A percentile compares a stretch with the other conserved stretches of the same genome.
Conservation (phyloP, 2,797 vertebrate species). For the Hafferia zeledoni region DNA sequence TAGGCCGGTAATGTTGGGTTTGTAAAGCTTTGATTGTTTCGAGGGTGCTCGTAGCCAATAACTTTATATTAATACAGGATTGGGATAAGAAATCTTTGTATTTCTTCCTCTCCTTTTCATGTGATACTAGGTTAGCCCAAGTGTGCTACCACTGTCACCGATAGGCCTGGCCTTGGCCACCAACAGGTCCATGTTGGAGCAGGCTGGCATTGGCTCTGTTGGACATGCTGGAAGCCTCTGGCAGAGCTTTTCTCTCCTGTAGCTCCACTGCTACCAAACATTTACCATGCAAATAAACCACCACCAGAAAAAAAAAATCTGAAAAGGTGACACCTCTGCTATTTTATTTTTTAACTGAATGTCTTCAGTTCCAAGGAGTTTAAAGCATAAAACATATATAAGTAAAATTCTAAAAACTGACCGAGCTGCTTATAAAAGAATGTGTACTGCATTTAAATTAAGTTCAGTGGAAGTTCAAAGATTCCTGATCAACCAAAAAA, state of each 20-base stretch:
- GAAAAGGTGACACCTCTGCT: neutral
- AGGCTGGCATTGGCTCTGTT: too few relatives aligned
- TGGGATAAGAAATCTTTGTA: too few relatives aligned
- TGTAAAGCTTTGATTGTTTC: too few relatives aligned
- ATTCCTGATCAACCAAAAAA: neutral
- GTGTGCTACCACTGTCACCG: too few relatives aligned
- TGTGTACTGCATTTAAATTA: neutral
- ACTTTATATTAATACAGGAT: too few relatives aligned
- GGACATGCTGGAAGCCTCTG: neutral
- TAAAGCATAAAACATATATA: neutral
- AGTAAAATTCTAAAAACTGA: neutral
- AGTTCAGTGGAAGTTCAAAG: neutral
- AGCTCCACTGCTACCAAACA: neutral
- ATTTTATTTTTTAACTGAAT: neutral
- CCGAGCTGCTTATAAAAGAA: neutral
- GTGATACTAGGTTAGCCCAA: too few relatives aligned
- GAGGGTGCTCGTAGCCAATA: too few relatives aligned
- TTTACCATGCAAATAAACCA: neutral
- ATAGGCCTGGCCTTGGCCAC: neutral
- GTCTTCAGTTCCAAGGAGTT: neutral
- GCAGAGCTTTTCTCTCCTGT: neutral
- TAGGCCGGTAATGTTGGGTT: too few relatives aligned
- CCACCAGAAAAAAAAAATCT: neutral
- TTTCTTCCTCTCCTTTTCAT: too few relatives aligned
- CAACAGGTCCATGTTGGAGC: fast-evolving